These are phyloP conservation scores for Scartelaos histophorus DNA, from an alignment of 2,113 vertebrate species.

Conservation along the genomic window DNA sequence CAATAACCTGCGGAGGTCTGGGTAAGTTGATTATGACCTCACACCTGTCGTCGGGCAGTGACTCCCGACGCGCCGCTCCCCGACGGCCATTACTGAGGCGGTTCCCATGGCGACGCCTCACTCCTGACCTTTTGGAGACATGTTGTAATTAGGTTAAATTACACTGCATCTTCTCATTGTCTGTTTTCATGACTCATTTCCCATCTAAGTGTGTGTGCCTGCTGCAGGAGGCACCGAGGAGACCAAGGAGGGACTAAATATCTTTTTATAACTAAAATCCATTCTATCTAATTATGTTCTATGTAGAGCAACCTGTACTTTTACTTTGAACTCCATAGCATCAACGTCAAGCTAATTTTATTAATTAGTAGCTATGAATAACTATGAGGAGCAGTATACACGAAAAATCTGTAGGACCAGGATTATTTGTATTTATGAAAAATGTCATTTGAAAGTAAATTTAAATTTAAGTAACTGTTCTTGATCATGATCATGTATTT, in stretches of 20 bases:
- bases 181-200: conserved; percentile 48
- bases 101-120: conserved; percentile 67
- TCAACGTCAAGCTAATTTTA: neutral
- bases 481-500: no score
- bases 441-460: neutral
- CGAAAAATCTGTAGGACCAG: neutral
- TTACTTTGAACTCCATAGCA: neutral
- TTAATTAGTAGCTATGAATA: neutral
- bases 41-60: conserved; percentile 21
- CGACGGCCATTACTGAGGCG: conserved; percentile 31
- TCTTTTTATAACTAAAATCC: neutral
- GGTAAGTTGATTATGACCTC: conserved; percentile 12
- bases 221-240: neutral
- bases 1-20: conserved; percentile 12
- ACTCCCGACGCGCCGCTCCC: conserved; percentile 18
- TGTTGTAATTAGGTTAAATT: conserved; percentile 60
- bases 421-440: neutral
- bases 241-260: neutral
- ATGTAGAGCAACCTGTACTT: neutral
- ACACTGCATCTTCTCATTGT: conserved; percentile 40
- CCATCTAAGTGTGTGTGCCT: conserved; percentile 17
- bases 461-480: no score
- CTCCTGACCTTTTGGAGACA: conserved; percentile 60
- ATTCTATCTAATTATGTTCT: neutral
- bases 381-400: neutral